Conservation (phyloP, 2,888 invertebrate species). For the Aspidapion aeneum region DNA sequence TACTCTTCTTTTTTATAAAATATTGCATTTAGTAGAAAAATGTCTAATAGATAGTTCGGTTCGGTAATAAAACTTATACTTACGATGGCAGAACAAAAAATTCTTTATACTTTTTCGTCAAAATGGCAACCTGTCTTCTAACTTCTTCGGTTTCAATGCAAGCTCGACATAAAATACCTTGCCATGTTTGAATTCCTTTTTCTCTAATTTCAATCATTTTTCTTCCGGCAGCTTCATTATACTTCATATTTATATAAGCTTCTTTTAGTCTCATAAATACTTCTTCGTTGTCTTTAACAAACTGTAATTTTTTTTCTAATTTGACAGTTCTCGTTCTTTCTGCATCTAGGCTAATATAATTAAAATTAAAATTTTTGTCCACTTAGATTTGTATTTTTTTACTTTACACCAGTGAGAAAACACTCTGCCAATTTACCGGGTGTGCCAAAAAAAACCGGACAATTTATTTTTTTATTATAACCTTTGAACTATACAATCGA, state of each 20-base stretch:
- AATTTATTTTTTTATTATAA: no score
- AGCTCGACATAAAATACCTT: conserved; percentile 34
- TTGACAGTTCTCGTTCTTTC: conserved; percentile 34
- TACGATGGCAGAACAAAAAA: conserved; percentile 31
- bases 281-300: conserved; percentile 41
- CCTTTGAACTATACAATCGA: no score
- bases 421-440: not conserved
- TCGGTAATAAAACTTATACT: conserved; percentile 16
- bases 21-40: no score
- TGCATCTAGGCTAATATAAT: conserved; percentile 34
- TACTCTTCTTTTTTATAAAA: no score
- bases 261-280: conserved; percentile 40
- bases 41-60: no score
- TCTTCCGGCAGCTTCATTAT: conserved; percentile 37
- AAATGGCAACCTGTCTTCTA: conserved; percentile 30
- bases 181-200: conserved; percentile 38
- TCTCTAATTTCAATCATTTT: conserved; percentile 39
- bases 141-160: conserved; percentile 35
- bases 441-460: no score
- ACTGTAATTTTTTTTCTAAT: conserved; percentile 39
- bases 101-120: conserved; percentile 28
- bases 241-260: conserved; percentile 41
- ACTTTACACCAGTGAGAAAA: no score
- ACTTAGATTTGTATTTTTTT: no score
- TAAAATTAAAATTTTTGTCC: conserved; percentile 6